A percentile compares a stretch with the other conserved stretches of the same genome.
Conservation (phyloP, 2,888 invertebrate genomes). For the Isotomurus palustris region DNA sequence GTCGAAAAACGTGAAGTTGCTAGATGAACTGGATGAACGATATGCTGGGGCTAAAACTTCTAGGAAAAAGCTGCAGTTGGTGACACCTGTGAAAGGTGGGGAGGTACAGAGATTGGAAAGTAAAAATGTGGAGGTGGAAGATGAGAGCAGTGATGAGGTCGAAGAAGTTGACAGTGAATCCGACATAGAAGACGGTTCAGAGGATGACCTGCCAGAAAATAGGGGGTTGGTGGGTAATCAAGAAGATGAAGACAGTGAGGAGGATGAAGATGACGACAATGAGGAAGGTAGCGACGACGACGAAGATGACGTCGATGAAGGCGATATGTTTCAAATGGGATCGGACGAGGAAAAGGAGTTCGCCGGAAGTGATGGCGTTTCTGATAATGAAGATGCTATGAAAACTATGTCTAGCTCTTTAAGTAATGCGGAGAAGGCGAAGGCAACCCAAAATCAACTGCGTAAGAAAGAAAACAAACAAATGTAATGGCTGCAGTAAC, state of each 20-base stretch:
- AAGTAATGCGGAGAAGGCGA: conserved; percentile 48
- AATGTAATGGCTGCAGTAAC: not conserved
- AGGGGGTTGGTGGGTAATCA: conserved; percentile 49
- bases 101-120: conserved; percentile 11
- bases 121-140: not conserved
- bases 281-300: conserved; percentile 42
- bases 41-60: conserved; percentile 70
- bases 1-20: conserved; percentile 17
- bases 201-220: conserved; percentile 47
- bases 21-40: conserved; percentile 56
- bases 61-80: conserved; percentile 54
- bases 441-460: conserved; percentile 49
- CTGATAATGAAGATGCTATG: conserved; percentile 6
- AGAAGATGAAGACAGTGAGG: conserved; percentile 59
- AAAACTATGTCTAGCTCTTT: conserved; percentile 42
- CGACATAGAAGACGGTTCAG: conserved; percentile 52
- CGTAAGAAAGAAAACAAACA: conserved; percentile 40
- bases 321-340: conserved; percentile 6
- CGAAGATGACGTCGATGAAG: conserved; percentile 29
- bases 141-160: conserved; percentile 2
- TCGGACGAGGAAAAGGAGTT: conserved; percentile 14
- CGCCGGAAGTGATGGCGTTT: conserved; percentile 20
- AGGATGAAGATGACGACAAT: conserved; percentile 55
- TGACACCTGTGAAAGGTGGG: conserved; percentile 34
- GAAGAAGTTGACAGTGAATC: conserved; percentile 30